These are phyloP conservation scores for Microtus obscurus DNA, from an alignment of 2,797 vertebrate genomes.

Conservation along the genomic window DNA sequence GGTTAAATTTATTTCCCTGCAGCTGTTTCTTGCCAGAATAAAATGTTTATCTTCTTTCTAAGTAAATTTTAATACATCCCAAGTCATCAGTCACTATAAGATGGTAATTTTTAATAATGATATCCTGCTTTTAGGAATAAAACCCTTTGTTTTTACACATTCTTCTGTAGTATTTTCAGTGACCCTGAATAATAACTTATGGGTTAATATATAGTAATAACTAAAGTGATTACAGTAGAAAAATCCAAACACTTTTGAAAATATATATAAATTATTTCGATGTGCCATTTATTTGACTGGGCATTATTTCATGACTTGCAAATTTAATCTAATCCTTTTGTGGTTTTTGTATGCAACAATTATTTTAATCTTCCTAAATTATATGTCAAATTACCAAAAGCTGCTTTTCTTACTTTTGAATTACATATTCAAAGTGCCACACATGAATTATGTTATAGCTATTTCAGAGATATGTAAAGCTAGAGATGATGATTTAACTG, in stretches of 20 bases:
- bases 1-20: constrained; percentile 73
- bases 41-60: constrained; percentile 64
- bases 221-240: constrained; percentile 36
- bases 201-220: constrained; percentile 31
- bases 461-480: constrained; percentile 60
- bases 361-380: constrained; percentile 58
- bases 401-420: constrained; percentile 44
- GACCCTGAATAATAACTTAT: constrained; percentile 38
- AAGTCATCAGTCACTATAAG: constrained; percentile 53
- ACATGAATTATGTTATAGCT: constrained; percentile 63
- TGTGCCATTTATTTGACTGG: constrained; percentile 64
- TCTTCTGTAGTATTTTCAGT: constrained; percentile 51
- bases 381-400: constrained; percentile 28
- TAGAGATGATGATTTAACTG: constrained; percentile 70
- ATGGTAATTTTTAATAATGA: constrained; percentile 43
- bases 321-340: constrained; percentile 75
- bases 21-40: constrained; percentile 68
- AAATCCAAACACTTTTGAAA: constrained; percentile 59
- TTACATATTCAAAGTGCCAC: constrained; percentile 55
- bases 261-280: constrained; percentile 56
- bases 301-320: constrained; percentile 58
- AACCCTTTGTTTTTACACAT: constrained; percentile 27
- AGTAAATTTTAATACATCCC: constrained; percentile 61
- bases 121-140: constrained; percentile 47
- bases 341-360: constrained; percentile 56